Conservation (phyloP, 2,113 vertebrate genomes). For the Planiliza haematocheilus region DNA sequence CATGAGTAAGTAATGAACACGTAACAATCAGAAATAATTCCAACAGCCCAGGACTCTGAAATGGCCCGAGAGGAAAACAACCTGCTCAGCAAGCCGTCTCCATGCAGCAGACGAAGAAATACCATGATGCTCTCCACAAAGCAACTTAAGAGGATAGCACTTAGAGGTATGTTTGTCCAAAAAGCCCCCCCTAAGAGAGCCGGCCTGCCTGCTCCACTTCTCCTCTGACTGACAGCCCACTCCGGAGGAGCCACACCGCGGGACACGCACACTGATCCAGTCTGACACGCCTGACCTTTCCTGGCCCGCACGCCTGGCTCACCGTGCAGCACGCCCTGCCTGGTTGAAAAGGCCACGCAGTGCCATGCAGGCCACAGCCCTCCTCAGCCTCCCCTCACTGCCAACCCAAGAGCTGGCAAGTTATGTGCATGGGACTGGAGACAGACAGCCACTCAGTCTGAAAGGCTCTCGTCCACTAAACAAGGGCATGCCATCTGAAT, state of each 20-base stretch:
- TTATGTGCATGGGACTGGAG: conserved; percentile 40
- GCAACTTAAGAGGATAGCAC: conserved; percentile 63
- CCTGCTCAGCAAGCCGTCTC: conserved; percentile 37
- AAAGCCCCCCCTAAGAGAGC: conserved; percentile 43
- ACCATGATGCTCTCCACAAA: conserved; percentile 51
- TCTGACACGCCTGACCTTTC: conserved; percentile 84
- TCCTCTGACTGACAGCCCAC: conserved; percentile 74
- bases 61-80: conserved; percentile 42
- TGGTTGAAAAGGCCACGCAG: conserved; percentile 76
- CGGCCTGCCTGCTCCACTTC: conserved; percentile 58
- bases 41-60: conserved; percentile 21
- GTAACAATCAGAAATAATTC: conserved; percentile 37
- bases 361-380: conserved; percentile 45
- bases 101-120: conserved; percentile 52
- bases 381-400: conserved; percentile 9
- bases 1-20: conserved; percentile 29
- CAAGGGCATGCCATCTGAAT: conserved; percentile 61
- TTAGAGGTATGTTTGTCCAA: conserved; percentile 57
- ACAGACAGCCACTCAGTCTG: conserved; percentile 62
- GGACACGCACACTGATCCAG: conserved; percentile 75
- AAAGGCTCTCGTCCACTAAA: conserved; percentile 57
- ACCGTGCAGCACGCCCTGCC: conserved; percentile 30
- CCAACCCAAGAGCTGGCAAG: conserved; percentile 45
- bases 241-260: conserved; percentile 60
- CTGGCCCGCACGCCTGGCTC: conserved; percentile 56